Evolutionary conservation across 2,888 invertebrate species (phyloP).

Genomic region (Drosophila percnosoma): DNA sequence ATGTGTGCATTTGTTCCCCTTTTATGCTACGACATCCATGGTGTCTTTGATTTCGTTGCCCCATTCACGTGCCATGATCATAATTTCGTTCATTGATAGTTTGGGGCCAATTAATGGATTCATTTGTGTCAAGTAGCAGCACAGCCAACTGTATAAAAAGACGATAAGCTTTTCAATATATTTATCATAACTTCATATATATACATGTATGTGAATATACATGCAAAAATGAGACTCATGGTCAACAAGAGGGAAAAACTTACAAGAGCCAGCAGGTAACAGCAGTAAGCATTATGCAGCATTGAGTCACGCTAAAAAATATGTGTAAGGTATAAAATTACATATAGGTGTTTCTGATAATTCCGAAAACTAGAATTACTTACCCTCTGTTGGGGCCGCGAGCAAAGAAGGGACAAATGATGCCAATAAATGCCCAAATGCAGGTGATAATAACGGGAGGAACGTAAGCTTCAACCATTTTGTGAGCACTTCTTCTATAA

Average conservation of each 20-base stretch:
- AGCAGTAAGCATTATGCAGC: constrained; percentile 83
- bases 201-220: neutral
- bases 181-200: neutral
- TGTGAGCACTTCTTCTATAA: constrained; percentile 31
- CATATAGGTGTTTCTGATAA: neutral
- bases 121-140: constrained; percentile 84
- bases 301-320: constrained; percentile 78
- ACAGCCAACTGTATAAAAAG: constrained; percentile 78
- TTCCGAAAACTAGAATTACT: constrained; percentile 34
- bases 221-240: constrained; percentile 8
- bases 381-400: constrained; percentile 83
- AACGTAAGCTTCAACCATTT: constrained; percentile 81
- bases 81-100: constrained; percentile 81
- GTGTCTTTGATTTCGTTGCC: constrained; percentile 78
- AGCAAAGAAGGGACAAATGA: constrained; percentile 82
- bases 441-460: constrained; percentile 79
- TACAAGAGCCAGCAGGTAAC: constrained; percentile 84
- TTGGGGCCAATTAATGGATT: constrained; percentile 83
- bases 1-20: constrained; percentile 15
- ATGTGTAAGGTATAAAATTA: constrained; percentile 6
- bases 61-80: constrained; percentile 83
- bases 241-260: constrained; percentile 58
- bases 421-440: constrained; percentile 82
- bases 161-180: constrained; percentile 22
- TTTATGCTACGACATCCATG: constrained; percentile 63